Conservation (phyloP, 2,888 invertebrate species). For the Patella pellucida region DNA sequence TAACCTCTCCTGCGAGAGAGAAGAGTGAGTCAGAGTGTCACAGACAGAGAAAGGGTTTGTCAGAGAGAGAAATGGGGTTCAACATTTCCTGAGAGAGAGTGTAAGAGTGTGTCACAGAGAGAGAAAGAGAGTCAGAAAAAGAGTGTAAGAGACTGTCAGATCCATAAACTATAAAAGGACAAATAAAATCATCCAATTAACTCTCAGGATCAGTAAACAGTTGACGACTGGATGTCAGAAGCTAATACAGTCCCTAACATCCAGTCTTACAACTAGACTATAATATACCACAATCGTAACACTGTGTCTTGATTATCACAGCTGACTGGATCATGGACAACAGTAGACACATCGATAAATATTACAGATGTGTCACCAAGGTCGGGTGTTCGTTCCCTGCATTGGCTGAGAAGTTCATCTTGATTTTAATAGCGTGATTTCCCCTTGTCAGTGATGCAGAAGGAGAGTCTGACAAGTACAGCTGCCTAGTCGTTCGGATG, state of each 20-base stretch:
- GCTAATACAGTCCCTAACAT: no score
- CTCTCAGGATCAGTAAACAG: constrained; percentile 4
- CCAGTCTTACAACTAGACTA: not conserved
- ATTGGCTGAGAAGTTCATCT: no score
- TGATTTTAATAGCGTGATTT: no score
- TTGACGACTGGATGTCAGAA: not conserved
- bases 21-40: no score
- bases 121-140: not conserved
- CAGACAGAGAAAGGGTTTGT: not conserved
- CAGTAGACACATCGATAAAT: not conserved
- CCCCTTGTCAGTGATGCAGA: no score
- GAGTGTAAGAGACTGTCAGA: not conserved
- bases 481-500: no score
- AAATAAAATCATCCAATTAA: not conserved
- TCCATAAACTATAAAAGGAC: not conserved
- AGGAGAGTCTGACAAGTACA: no score
- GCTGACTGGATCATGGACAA: constrained; percentile 1
- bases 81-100: not conserved
- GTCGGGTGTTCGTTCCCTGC: no score
- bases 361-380: no score
- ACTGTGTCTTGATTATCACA: not conserved
- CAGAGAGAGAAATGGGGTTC: not conserved
- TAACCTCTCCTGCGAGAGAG: no score
- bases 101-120: no score
- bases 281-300: constrained; percentile 8